Evolutionary conservation across 1,140 invertebrate species (phyloP), one percentile per base, ranked within the genome.

Genomic region (Idris sp.): DNA sequence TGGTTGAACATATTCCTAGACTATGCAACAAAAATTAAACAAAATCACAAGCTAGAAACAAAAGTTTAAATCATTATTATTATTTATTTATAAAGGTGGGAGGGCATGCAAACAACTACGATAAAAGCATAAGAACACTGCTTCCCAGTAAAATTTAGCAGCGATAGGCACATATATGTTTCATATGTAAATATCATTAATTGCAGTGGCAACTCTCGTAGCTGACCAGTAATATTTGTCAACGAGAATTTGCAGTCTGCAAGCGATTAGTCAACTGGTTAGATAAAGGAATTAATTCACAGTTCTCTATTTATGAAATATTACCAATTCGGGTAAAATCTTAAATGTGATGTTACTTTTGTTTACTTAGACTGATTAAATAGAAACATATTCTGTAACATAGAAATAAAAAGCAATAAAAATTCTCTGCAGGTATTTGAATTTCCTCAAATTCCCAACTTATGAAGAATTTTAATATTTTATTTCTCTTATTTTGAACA

Each of bases 101-200:
- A n/a, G 26, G 26, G 15, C 22, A 46, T 46, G 14, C 43, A 46
- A 30, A 33, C 26, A 31, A 22, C 46, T 51, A 35, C 11, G n/a
- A n/a, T n/a, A n/a, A 28, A 53, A 36, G 3, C 16, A 53, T 15
- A 36, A 53, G 18, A 15, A 38, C 48, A 53, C 48, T 53, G 48
- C 48, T 53, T 53, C 48, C 48, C 48, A 53, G 48, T 53, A 53
- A 53, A 13, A 53, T 53, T 38, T 53, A 53, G 48, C 48, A 53
- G 48, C 15, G 48, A 8, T 53, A 26, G 26, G 16, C 8, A 26
- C 11, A 28, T 4, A 28, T 28, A 28, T 28, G n/a, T n/a, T n/a
- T n/a, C n/a, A 28, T n/a, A 28, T 28, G n/a, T 4, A 38, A 25
- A 28, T 2, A 13, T n/a, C 14, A 28, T n/a, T 3, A 18, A 33